These are phyloP conservation scores for Illadopsis cleaveri DNA, from an alignment of 2,113 vertebrate genomes.

Conservation along the genomic window DNA sequence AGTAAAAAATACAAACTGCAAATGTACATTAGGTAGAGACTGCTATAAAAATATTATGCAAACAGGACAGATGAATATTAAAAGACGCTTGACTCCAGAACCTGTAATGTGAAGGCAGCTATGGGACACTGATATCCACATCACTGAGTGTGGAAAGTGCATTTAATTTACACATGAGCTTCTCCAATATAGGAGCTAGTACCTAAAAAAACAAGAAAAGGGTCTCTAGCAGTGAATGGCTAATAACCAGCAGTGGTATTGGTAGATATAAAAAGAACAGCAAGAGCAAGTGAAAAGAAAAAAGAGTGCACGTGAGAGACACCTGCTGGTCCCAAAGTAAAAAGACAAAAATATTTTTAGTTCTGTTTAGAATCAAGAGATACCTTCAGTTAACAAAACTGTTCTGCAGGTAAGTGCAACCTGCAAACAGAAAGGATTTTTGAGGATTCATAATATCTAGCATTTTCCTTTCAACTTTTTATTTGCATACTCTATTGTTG, in stretches of 20 bases:
- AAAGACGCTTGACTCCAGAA: background rate
- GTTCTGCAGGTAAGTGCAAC: background rate
- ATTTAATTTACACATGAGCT: background rate
- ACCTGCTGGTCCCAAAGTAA: background rate
- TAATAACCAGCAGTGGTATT: background rate
- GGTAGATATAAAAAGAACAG: background rate
- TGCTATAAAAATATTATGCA: slow-evolving; percentile 13
- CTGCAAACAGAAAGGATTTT: background rate
- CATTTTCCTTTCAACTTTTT: background rate
- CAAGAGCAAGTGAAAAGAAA: background rate
- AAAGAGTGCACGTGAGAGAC: background rate
- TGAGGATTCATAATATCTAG: background rate
- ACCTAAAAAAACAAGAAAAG: background rate
- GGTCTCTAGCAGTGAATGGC: background rate
- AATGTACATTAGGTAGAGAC: background rate
- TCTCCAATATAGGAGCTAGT: background rate
- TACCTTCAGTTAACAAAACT: background rate
- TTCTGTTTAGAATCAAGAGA: background rate
- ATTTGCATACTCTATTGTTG: background rate
- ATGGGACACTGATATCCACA: background rate
- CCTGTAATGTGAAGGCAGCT: background rate
- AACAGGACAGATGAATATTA: background rate
- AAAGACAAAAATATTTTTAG: background rate
- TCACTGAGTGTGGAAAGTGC: background rate
- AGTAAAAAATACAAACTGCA: slow-evolving; percentile 28